phyloP scores from a whole-genome alignment of 2,113 vertebrate species.

The Elachura formosa region DNA sequence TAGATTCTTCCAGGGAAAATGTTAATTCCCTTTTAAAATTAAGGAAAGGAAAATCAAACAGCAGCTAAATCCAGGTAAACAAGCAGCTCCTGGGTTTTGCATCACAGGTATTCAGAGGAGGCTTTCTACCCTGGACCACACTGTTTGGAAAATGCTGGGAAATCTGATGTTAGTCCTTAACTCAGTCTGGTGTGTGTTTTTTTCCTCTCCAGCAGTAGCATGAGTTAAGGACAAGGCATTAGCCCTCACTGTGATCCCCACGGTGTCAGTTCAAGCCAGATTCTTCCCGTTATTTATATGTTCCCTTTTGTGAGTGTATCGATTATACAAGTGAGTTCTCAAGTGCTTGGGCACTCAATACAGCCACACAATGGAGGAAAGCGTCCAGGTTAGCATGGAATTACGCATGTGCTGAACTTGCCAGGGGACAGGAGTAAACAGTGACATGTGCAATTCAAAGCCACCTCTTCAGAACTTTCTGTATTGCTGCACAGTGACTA shows the following conservation, averaged over 20 bases:
- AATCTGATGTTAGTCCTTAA: background rate
- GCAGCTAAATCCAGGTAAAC: background rate
- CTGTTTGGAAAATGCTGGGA: background rate
- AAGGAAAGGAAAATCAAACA: background rate
- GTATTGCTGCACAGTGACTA: background rate
- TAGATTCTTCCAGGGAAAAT: background rate
- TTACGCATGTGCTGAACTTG: background rate
- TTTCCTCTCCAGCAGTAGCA: background rate
- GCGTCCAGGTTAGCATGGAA: background rate
- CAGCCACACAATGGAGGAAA: background rate
- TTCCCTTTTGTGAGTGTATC: background rate
- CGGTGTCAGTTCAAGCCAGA: slow-evolving; percentile 25
- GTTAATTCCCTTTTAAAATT: background rate
- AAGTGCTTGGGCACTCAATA: background rate
- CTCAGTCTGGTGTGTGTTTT: background rate
- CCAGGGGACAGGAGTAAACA: background rate
- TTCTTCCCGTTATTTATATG: background rate
- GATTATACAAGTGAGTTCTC: slow-evolving; percentile 13
- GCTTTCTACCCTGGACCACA: background rate
- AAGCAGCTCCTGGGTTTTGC: background rate
- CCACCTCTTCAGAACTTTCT: background rate
- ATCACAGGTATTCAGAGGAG: background rate
- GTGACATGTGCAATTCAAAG: background rate
- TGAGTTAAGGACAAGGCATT: background rate
- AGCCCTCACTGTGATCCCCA: background rate